These are phyloP conservation scores for Sipunculus nudus DNA, from an alignment of 2,888 invertebrate species.

Conservation along the genomic window DNA sequence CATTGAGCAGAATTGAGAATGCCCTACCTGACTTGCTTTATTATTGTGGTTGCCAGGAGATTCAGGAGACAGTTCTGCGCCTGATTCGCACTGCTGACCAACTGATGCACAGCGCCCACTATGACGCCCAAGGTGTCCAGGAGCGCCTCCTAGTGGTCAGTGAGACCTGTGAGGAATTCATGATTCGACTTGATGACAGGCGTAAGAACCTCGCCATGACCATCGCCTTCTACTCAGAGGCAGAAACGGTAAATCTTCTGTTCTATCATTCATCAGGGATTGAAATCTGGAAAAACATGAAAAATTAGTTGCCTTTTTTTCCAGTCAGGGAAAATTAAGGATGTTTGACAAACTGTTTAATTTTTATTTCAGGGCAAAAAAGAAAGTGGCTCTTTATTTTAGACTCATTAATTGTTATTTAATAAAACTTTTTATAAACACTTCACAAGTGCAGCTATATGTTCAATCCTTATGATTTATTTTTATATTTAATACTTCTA, in stretches of 20 bases:
- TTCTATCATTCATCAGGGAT: no score
- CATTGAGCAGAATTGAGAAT: no score
- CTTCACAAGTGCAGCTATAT: no score
- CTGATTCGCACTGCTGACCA: conserved; percentile 82
- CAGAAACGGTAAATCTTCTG: conserved; percentile 73
- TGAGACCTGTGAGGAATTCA: conserved; percentile 71
- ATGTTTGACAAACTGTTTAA: background rate
- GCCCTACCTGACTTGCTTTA: no score
- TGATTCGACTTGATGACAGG: conserved; percentile 77
- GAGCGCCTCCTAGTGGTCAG: conserved; percentile 61
- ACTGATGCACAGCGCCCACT: conserved; percentile 76
- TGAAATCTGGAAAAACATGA: no score
- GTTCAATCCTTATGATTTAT: no score
- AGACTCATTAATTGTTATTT: no score
- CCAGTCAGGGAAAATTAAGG: background rate
- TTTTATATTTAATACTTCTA: no score
- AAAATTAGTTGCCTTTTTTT: no score
- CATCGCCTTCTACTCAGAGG: conserved; percentile 77
- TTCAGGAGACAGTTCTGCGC: conserved; percentile 80
- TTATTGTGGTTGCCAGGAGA: no score
- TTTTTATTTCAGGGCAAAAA: background rate
- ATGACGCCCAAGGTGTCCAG: conserved; percentile 68
- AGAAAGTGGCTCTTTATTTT: background rate
- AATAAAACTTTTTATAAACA: no score
- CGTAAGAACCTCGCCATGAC: conserved; percentile 76